A percentile compares a stretch with the other conserved stretches of the same genome.
Conservation (phyloP, 2,797 vertebrate genomes). For the Echiichthys vipera region DNA sequence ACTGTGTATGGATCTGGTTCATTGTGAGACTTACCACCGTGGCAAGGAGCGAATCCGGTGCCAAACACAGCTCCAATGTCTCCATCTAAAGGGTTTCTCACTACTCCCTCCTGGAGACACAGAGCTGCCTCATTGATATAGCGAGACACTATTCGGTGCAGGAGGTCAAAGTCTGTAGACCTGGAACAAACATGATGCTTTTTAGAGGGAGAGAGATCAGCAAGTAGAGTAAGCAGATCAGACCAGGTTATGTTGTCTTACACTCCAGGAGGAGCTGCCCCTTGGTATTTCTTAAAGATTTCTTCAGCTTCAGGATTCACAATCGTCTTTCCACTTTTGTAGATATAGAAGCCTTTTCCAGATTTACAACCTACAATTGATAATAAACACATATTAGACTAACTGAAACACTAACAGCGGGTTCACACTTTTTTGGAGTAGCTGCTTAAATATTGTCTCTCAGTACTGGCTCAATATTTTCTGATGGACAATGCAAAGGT, state of each 20-base stretch:
- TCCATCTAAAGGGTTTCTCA: conserved; percentile 87
- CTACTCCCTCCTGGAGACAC: conserved; percentile 89
- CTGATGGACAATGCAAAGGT: too few species aligned
- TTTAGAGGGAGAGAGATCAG: neutral
- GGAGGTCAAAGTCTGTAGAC: conserved; percentile 85
- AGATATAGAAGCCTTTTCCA: conserved; percentile 88
- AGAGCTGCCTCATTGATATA: conserved; percentile 88
- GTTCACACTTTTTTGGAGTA: too few species aligned
- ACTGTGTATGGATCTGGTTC: neutral
- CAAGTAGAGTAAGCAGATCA: neutral
- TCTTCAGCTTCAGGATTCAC: conserved; percentile 85
- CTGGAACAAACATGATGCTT: conserved; percentile 60
- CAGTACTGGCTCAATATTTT: too few species aligned
- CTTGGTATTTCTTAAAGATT: conserved; percentile 82
- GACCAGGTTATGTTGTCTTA: conserved; percentile 72
- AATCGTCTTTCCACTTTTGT: conserved; percentile 81
- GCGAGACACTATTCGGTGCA: conserved; percentile 85
- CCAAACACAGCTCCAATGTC: conserved; percentile 91
- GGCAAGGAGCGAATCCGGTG: conserved; percentile 87
- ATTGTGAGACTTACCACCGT: conserved; percentile 83
- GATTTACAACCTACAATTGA: conserved; percentile 86
- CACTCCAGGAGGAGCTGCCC: conserved; percentile 84
- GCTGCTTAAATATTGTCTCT: too few species aligned
- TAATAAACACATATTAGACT: neutral
- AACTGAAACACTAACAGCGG: too few species aligned